Percentiles rank a stretch among this genome's conserved stretches.
phyloP scores from a whole-genome alignment of 2,888 invertebrate genomes.

The Acleris sparsana region DNA sequence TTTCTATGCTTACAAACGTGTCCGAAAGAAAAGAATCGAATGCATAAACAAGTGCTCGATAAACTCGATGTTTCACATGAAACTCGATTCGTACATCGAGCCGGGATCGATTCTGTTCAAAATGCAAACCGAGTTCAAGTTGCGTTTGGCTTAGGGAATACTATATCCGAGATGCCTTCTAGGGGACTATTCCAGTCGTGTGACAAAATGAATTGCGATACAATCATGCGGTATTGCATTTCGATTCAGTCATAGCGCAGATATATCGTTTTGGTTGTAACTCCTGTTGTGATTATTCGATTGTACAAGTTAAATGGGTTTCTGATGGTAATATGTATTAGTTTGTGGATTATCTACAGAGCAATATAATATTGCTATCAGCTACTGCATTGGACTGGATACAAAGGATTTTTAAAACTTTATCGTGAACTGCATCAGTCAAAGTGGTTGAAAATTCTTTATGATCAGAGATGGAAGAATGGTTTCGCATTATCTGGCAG shows the following conservation, averaged over 20 bases:
- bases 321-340: constrained; percentile 6
- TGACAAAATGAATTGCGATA: constrained; percentile 35
- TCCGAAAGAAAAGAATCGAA: constrained; percentile 20
- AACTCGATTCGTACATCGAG: constrained; percentile 38
- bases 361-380: neutral
- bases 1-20: constrained; percentile 7
- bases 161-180: constrained; percentile 34
- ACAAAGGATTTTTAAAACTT: neutral
- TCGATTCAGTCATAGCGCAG: constrained; percentile 19
- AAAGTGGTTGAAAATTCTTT: too few species aligned
- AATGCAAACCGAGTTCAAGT: constrained; percentile 54
- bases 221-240: constrained; percentile 33
- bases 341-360: neutral
- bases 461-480: too few species aligned
- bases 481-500: too few species aligned
- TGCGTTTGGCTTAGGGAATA: constrained; percentile 51
- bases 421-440: too few species aligned
- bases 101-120: constrained; percentile 50
- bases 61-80: constrained; percentile 34
- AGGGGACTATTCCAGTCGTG: neutral
- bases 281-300: constrained; percentile 11
- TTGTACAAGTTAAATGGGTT: constrained; percentile 17
- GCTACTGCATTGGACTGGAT: neutral
- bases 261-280: constrained; percentile 28
- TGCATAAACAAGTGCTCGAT: constrained; percentile 26